Percentiles rank a stretch among this genome's conserved stretches.
phyloP scores from a whole-genome alignment of 2,113 vertebrate genomes.

The Litocranius walleri region DNA sequence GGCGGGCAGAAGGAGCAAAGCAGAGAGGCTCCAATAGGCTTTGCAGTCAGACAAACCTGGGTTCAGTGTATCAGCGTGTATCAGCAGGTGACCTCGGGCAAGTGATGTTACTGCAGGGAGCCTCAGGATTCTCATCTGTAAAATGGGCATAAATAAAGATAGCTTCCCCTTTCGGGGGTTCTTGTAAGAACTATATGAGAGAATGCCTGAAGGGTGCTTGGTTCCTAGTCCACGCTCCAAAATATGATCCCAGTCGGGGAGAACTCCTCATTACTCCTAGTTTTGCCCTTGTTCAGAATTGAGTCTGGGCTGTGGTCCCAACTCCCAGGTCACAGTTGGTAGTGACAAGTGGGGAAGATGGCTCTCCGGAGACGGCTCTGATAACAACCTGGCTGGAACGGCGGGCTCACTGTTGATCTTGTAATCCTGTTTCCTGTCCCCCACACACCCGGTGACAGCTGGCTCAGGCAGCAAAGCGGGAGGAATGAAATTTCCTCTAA shows the following conservation, averaged over 20 bases:
- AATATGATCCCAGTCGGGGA: not conserved
- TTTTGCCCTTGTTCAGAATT: not conserved
- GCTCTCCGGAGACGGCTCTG: not conserved
- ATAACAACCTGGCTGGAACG: not conserved
- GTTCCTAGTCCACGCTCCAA: not conserved
- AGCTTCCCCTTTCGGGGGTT: not conserved
- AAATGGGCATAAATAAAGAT: not conserved
- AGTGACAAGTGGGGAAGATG: conserved; percentile 18
- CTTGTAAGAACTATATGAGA: not conserved
- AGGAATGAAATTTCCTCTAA: not conserved
- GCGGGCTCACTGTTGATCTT: conserved; percentile 38
- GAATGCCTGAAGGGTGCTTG: not conserved
- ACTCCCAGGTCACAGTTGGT: not conserved
- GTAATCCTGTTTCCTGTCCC: conserved; percentile 66
- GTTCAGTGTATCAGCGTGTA: not conserved
- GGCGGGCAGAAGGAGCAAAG: not conserved
- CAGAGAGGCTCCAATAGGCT: not conserved
- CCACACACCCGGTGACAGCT: conserved; percentile 59
- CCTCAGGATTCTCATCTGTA: not conserved
- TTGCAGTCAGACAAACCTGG: not conserved
- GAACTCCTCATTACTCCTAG: not conserved
- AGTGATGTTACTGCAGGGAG: accelerated
- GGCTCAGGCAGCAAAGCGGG: not conserved
- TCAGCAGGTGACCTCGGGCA: not conserved
- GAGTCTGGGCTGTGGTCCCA: conserved; percentile 21